Conservation (phyloP, 1,140 invertebrate species). For the Eumeta japonica region DNA sequence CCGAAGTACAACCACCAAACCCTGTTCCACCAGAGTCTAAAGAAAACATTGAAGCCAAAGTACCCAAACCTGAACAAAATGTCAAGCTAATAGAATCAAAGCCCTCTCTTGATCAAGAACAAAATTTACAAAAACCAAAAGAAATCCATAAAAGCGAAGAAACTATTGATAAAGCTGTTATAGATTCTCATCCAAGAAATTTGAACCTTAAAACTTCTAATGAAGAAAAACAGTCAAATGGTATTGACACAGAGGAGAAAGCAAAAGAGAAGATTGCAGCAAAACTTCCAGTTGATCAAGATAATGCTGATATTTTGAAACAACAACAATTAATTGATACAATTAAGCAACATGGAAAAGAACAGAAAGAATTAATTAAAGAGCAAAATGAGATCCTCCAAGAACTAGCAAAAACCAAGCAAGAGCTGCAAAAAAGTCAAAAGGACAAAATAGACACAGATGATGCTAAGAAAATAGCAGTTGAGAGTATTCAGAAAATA, state of each 20-base stretch:
- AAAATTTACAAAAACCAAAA: slow-evolving; percentile 11
- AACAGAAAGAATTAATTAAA: slow-evolving; percentile 59
- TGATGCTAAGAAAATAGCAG: slow-evolving; percentile 49
- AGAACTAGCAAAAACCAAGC: slow-evolving; percentile 56
- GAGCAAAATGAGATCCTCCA: slow-evolving; percentile 61
- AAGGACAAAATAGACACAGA: slow-evolving; percentile 25
- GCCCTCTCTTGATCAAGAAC: too few species aligned
- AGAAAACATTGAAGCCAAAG: slow-evolving; percentile 13
- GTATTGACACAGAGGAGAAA: slow-evolving; percentile 16
- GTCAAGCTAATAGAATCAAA: slow-evolving; percentile 3
- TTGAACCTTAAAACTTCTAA: slow-evolving; percentile 27
- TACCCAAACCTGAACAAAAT: slow-evolving; percentile 4
- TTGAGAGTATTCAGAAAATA: slow-evolving; percentile 54
- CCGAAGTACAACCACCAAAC: slow-evolving; percentile 48
- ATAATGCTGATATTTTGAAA: slow-evolving; percentile 31
- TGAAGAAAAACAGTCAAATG: slow-evolving; percentile 25
- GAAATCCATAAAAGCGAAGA: slow-evolving; percentile 9
- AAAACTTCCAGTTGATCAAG: slow-evolving; percentile 12
- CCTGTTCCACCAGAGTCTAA: slow-evolving; percentile 42
- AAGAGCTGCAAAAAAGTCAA: slow-evolving; percentile 52
- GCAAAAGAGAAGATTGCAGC: slow-evolving; percentile 15
- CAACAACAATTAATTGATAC: slow-evolving; percentile 58
- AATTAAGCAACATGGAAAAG: slow-evolving; percentile 59
- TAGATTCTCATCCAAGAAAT: slow-evolving; percentile 28
- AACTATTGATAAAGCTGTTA: background rate